These are phyloP conservation scores for Bradysia coprophila DNA, from an alignment of 1,140 invertebrate genomes.

Conservation along the genomic window DNA sequence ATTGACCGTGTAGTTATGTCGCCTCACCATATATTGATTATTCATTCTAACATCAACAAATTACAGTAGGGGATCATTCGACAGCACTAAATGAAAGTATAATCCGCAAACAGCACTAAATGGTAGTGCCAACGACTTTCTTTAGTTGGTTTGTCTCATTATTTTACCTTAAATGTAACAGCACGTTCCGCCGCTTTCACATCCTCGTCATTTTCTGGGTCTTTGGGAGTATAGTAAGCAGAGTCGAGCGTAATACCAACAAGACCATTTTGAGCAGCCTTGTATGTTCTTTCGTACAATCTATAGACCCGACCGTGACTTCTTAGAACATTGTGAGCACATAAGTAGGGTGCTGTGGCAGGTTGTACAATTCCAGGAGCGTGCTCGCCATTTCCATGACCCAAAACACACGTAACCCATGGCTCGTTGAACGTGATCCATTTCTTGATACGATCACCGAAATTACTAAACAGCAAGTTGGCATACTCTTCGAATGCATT, in stretches of 20 bases:
- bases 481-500: neutral
- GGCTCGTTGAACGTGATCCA: neutral
- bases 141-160: no score
- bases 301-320: neutral
- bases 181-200: neutral
- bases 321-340: neutral
- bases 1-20: no score
- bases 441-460: neutral
- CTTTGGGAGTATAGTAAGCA: neutral
- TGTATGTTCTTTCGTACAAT: neutral
- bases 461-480: neutral
- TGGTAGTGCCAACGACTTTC: no score
- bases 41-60: no score
- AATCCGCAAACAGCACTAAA: neutral
- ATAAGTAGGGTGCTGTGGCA: neutral
- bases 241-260: neutral
- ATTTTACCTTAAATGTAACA: neutral
- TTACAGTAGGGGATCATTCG: no score
- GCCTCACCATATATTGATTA: no score
- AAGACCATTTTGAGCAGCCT: neutral
- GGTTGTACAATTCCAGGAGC: neutral
- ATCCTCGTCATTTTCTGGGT: neutral
- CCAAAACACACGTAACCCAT: neutral
- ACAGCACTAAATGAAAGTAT: no score
- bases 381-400: neutral